Percentiles rank a stretch among this genome's conserved stretches.
phyloP scores from a whole-genome alignment of 2,888 invertebrate species.

The Drosophila birchii region DNA sequence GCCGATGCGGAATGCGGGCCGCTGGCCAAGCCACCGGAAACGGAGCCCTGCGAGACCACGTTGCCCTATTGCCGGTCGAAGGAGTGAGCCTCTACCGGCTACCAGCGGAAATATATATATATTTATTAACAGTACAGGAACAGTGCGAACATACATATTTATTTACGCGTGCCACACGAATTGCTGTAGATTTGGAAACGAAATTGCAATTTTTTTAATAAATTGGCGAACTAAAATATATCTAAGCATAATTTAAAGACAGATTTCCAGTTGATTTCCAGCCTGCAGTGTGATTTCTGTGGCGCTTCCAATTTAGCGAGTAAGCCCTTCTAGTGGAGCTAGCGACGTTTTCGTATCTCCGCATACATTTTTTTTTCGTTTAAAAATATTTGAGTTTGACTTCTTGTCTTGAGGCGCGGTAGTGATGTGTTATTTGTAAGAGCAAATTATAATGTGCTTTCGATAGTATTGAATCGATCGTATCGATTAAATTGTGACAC shows the following conservation, averaged over 20 bases:
- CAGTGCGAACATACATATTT: conserved; percentile 36
- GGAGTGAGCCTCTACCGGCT: conserved; percentile 47
- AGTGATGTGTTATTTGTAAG: conserved; percentile 7
- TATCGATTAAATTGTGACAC: conserved; percentile 9
- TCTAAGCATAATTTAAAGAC: not conserved
- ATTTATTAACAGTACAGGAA: conserved; percentile 24
- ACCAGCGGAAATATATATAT: conserved; percentile 10
- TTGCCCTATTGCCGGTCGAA: conserved; percentile 80
- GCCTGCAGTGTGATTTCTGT: not conserved
- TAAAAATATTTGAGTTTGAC: not conserved
- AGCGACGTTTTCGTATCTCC: not conserved
- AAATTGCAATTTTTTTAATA: not conserved
- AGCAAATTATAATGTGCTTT: conserved; percentile 5
- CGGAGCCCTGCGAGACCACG: conserved; percentile 87
- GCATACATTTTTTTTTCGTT: not conserved
- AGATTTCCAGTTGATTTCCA: not conserved
- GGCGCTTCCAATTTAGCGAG: conserved; percentile 9
- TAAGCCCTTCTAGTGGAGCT: conserved; percentile 23
- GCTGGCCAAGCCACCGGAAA: conserved; percentile 88
- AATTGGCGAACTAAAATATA: not conserved
- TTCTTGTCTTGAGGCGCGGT: not conserved
- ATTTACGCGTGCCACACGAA: conserved; percentile 24
- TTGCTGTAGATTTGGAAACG: not conserved
- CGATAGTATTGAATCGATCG: conserved; percentile 14
- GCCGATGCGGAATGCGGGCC: conserved; percentile 90